phyloP scores from a whole-genome alignment of 2,797 vertebrate species.

The Acanthurus lineatus region DNA sequence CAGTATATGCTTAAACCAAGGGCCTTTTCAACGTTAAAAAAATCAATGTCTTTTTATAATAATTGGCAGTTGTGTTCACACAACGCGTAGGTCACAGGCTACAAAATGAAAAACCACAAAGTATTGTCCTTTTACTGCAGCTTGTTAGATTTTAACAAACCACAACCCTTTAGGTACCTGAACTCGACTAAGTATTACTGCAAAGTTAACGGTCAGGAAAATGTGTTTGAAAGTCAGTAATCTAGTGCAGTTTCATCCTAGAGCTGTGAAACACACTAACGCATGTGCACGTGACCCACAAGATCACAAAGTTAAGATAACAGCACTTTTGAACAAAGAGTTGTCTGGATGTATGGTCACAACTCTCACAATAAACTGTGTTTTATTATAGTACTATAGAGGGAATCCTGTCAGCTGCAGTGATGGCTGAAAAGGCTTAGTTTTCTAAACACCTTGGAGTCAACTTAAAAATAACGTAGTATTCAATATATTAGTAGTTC shows the following conservation, averaged over 20 bases:
- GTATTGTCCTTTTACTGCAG: constrained; percentile 32
- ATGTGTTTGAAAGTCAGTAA: neutral
- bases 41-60: too few relatives aligned
- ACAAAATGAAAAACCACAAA: constrained; percentile 16
- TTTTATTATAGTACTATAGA: constrained; percentile 13
- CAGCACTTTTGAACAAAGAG: constrained; percentile 8
- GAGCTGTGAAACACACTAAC: constrained; percentile 2
- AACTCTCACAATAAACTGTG: constrained; percentile 4
- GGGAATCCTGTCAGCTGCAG: constrained; percentile 25
- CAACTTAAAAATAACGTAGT: constrained; percentile 57
- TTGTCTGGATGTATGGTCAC: neutral
- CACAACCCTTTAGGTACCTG: neutral
- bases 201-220: neutral
- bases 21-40: too few relatives aligned
- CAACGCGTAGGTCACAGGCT: neutral
- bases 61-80: neutral
- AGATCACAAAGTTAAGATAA: constrained; percentile 24
- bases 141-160: neutral
- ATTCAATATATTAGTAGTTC: constrained; percentile 66
- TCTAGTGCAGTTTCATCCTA: constrained; percentile 1
- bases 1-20: neutral
- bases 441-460: constrained; percentile 46
- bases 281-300: neutral
- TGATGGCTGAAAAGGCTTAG: constrained; percentile 25
- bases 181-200: neutral